Evolutionary conservation across 1,140 invertebrate genomes (phyloP).

Genomic region (Apis dorsata): DNA sequence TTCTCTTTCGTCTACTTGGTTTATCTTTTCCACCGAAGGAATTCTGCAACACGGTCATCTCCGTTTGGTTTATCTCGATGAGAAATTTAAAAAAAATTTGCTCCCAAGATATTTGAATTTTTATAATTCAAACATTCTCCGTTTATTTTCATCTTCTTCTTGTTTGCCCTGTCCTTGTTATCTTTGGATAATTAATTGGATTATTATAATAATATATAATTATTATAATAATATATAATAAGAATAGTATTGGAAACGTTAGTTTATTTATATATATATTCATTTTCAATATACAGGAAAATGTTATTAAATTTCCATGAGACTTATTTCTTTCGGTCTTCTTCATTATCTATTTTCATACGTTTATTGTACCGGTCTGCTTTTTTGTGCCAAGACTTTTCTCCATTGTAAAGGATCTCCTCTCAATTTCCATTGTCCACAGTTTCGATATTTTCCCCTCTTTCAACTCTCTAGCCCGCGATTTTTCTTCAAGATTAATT

Average conservation of each 20-base stretch:
- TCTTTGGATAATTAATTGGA: too few species aligned
- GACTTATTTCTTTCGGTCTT: background rate
- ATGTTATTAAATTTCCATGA: background rate
- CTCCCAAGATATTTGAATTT: background rate
- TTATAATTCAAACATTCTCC: too few species aligned
- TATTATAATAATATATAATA: background rate
- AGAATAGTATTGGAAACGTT: background rate
- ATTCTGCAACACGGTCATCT: background rate
- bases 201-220: background rate
- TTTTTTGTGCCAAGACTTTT: constrained; percentile 1
- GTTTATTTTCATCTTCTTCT: too few species aligned
- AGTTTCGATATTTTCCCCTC: background rate
- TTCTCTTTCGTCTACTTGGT: background rate
- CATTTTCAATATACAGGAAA: background rate
- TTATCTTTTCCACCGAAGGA: background rate
- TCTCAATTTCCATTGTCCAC: constrained; percentile 23
- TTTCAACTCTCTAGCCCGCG: background rate
- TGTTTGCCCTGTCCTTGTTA: too few species aligned
- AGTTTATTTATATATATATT: background rate
- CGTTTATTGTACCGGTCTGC: background rate
- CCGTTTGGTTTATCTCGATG: background rate
- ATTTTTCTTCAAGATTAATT: constrained; percentile 29
- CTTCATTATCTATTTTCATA: constrained; percentile 13
- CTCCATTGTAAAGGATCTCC: constrained; percentile 22
- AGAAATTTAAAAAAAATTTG: background rate